Percentiles rank a stretch among this genome's conserved stretches.
phyloP scores from a whole-genome alignment of 1,140 invertebrate genomes.

The Drosophila auraria region DNA sequence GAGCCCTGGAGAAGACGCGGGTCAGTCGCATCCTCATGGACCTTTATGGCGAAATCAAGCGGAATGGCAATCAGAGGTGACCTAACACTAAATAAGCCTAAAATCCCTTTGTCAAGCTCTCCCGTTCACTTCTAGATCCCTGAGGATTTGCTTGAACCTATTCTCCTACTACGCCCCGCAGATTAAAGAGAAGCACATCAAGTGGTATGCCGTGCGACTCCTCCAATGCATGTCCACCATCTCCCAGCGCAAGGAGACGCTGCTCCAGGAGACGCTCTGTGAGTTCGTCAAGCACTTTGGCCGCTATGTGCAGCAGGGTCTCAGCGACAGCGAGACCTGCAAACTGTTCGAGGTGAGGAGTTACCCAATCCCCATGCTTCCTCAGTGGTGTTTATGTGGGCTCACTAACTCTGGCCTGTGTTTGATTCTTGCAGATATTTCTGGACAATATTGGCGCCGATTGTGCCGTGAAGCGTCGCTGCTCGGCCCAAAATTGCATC shows the following conservation, averaged over 20 bases:
- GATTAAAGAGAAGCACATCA: slow-evolving; percentile 90
- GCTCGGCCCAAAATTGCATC: slow-evolving; percentile 83
- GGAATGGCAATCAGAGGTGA: slow-evolving; percentile 87
- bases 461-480: slow-evolving; percentile 81
- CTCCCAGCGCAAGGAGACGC: slow-evolving; percentile 89
- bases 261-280: slow-evolving; percentile 90
- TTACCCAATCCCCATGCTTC: neutral
- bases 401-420: slow-evolving; percentile 7
- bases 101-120: no score
- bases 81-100: neutral
- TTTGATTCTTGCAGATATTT: slow-evolving; percentile 53
- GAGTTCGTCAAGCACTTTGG: slow-evolving; percentile 89
- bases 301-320: slow-evolving; percentile 89
- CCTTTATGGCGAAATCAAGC: slow-evolving; percentile 93
- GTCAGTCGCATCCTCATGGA: slow-evolving; percentile 91
- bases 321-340: slow-evolving; percentile 90
- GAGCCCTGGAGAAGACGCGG: slow-evolving; percentile 87
- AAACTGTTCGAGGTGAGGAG: slow-evolving; percentile 85
- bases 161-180: slow-evolving; percentile 90
- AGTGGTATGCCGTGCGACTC: slow-evolving; percentile 91
- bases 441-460: slow-evolving; percentile 73
- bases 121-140: slow-evolving; percentile 85
- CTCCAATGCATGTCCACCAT: slow-evolving; percentile 90
- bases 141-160: slow-evolving; percentile 90
- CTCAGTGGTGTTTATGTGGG: neutral